phyloP scores from a whole-genome alignment of 2,797 vertebrate species.

The Microcaecilia unicolor region DNA sequence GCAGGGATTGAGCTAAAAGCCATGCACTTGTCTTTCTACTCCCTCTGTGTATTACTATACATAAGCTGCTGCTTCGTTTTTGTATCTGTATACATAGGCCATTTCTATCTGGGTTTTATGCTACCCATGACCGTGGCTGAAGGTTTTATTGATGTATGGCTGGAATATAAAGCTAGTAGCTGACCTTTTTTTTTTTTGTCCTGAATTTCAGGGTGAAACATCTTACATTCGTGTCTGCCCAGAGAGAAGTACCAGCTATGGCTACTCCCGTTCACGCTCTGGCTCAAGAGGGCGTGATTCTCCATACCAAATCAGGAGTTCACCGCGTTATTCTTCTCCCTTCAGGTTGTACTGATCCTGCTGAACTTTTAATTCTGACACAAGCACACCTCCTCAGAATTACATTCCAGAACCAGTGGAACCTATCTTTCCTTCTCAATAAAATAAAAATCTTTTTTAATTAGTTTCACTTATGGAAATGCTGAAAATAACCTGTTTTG shows the following conservation, averaged over 20 bases:
- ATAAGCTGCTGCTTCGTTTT: no score
- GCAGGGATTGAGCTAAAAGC: no score
- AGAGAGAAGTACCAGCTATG: constrained; percentile 76
- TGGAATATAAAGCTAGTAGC: no score
- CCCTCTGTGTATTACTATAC: no score
- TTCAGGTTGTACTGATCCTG: constrained; percentile 58
- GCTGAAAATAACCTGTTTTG: constrained; percentile 33
- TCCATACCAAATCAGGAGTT: constrained; percentile 78
- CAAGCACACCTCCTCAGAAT: constrained; percentile 34
- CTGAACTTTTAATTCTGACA: constrained; percentile 15
- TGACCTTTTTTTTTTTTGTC: no score
- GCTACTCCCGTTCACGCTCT: constrained; percentile 77
- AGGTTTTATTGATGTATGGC: no score
- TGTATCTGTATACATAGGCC: no score
- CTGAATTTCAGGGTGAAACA: constrained; percentile 81
- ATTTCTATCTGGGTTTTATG: no score
- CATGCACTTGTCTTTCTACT: no score
- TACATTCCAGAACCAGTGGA: constrained; percentile 53
- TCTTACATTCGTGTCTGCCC: constrained; percentile 75
- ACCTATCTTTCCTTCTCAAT: constrained; percentile 27
- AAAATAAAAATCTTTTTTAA: constrained; percentile 19
- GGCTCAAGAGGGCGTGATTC: constrained; percentile 81
- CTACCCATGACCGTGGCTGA: no score
- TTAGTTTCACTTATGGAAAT: constrained; percentile 34
- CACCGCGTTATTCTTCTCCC: constrained; percentile 81